phyloP scores from a whole-genome alignment of 53 echinoderm and acorn worm genomes.

The Glandiceps talaboti region DNA sequence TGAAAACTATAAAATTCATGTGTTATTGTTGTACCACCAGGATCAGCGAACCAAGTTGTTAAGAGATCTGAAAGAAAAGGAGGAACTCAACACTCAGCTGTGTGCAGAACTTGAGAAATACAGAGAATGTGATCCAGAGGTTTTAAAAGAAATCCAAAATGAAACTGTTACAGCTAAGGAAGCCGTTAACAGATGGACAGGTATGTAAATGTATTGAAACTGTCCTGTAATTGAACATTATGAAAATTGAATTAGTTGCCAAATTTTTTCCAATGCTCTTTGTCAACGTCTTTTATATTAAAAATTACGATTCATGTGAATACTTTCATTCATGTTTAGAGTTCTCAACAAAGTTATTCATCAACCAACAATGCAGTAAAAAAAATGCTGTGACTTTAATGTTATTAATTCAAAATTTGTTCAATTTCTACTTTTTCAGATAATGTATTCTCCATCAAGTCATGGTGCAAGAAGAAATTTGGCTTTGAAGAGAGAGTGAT shows the following conservation, averaged over 20 bases:
- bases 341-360: too few species aligned
- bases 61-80: slow-evolving; percentile 44
- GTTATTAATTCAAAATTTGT: too few species aligned
- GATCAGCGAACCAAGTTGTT: slow-evolving; percentile 59
- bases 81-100: slow-evolving; percentile 32
- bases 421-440: slow-evolving; percentile 41
- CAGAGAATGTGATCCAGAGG: slow-evolving; percentile 90
- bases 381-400: too few species aligned
- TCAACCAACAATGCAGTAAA: too few species aligned
- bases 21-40: slow-evolving; percentile 11
- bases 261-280: too few species aligned
- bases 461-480: slow-evolving; percentile 97
- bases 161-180: slow-evolving; percentile 70
- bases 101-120: slow-evolving; percentile 55
- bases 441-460: slow-evolving; percentile 86
- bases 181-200: slow-evolving; percentile 97
- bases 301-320: too few species aligned
- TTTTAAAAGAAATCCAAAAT: slow-evolving; percentile 61
- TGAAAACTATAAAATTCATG: too few species aligned
- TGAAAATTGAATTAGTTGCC: too few species aligned
- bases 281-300: too few species aligned
- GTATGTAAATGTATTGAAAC: too few species aligned
- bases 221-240: too few species aligned
- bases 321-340: too few species aligned
- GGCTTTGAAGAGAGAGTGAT: slow-evolving; percentile 75